Percentiles rank a stretch among this genome's conserved stretches.
Conservation (phyloP, 2,113 vertebrate species). For the Boleophthalmus pectinirostris region DNA sequence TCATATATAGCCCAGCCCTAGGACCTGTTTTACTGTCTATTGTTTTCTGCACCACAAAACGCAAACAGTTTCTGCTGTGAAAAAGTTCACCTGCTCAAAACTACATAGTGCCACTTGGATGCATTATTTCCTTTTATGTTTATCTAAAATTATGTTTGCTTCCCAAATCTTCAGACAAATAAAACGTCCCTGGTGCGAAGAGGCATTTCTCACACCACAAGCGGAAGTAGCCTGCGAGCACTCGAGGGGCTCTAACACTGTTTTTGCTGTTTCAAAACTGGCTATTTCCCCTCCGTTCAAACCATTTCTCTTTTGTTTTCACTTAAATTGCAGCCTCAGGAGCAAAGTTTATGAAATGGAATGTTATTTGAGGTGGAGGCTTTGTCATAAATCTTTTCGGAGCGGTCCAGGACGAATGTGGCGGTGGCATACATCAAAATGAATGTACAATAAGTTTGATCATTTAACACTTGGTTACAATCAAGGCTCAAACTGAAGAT, state of each 20-base stretch:
- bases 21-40: too few species aligned
- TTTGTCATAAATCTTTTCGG: constrained; percentile 38
- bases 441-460: constrained; percentile 9
- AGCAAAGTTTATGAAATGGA: constrained; percentile 26
- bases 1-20: too few species aligned
- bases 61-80: neutral
- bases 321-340: constrained; percentile 37
- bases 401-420: constrained; percentile 27
- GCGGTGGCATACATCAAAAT: constrained; percentile 21
- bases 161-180: neutral
- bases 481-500: neutral
- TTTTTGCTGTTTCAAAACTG: constrained; percentile 16
- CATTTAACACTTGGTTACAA: constrained; percentile 1
- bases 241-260: constrained; percentile 2
- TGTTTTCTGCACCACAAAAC: too few species aligned
- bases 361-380: constrained; percentile 27
- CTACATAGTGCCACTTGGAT: neutral
- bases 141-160: neutral
- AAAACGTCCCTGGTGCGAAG: neutral
- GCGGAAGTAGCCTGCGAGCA: neutral
- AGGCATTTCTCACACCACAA: constrained; percentile 13
- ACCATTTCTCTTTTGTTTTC: constrained; percentile 23
- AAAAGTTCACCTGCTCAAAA: neutral
- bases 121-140: neutral
- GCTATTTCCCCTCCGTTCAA: constrained; percentile 25